phyloP scores from a whole-genome alignment of 2,113 vertebrate species.

The Zingel zingel region DNA sequence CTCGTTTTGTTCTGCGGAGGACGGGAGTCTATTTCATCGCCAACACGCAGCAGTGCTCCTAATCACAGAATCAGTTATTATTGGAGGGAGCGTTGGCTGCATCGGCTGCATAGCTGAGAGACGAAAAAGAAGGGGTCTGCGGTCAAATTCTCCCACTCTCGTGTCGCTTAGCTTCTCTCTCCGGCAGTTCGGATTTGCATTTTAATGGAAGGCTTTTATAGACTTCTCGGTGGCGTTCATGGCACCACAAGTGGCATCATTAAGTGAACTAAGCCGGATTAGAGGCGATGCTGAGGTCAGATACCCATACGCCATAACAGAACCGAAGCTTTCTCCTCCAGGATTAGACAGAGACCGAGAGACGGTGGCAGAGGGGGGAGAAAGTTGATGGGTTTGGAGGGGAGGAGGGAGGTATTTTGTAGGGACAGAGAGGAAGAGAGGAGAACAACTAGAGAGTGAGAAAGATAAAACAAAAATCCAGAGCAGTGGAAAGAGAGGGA shows the following conservation, averaged over 20 bases:
- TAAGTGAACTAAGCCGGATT: constrained; percentile 99
- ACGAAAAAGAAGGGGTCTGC: constrained; percentile 75
- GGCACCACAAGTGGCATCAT: constrained; percentile 99
- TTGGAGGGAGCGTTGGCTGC: constrained; percentile 82
- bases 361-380: not conserved
- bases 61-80: constrained; percentile 97
- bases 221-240: constrained; percentile 94
- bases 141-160: constrained; percentile 92
- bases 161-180: constrained; percentile 92
- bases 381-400: not conserved
- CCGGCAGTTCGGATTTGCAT: constrained; percentile 98
- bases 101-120: constrained; percentile 59
- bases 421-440: constrained; percentile 16
- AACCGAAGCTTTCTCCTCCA: constrained; percentile 89
- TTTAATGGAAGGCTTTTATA: constrained; percentile 99
- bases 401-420: constrained; percentile 17
- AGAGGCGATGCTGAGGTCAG: constrained; percentile 97
- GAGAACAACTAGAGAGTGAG: constrained; percentile 40
- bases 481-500: constrained; percentile 49
- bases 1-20: constrained; percentile 79
- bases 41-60: constrained; percentile 88
- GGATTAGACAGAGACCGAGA: constrained; percentile 86
- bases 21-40: constrained; percentile 88
- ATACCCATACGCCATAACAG: constrained; percentile 92
- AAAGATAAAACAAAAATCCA: not conserved